phyloP scores from a whole-genome alignment of 2,113 vertebrate species.

The Telmatochromis sp. region DNA sequence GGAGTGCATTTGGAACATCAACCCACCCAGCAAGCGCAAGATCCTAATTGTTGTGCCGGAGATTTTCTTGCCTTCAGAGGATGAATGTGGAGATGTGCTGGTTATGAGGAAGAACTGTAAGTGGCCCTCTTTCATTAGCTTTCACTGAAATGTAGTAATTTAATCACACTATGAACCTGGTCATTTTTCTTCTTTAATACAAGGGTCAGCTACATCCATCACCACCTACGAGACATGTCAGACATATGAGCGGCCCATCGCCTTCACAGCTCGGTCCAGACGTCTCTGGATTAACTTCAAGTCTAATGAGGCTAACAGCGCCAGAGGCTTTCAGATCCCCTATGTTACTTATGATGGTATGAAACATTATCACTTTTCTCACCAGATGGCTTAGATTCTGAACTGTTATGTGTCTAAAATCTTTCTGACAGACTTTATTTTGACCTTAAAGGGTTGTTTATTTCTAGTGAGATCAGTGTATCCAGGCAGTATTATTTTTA shows the following conservation, averaged over 20 bases:
- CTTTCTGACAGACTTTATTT: neutral
- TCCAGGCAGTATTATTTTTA: neutral
- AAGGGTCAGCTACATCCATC: constrained; percentile 93
- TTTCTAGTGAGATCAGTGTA: neutral
- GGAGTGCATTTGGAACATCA: constrained; percentile 98
- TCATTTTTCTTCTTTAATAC: neutral
- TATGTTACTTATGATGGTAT: constrained; percentile 94
- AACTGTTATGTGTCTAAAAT: neutral
- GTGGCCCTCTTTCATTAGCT: neutral
- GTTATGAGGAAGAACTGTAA: constrained; percentile 99
- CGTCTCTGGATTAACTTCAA: constrained; percentile 98
- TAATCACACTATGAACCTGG: neutral
- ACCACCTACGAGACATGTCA: constrained; percentile 98
- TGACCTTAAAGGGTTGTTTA: neutral
- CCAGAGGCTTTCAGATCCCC: constrained; percentile 94
- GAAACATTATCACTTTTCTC: neutral
- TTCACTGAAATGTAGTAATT: neutral
- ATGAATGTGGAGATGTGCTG: constrained; percentile 94
- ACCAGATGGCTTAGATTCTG: neutral
- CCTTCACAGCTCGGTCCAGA: constrained; percentile 93
- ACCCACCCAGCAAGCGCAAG: constrained; percentile 94
- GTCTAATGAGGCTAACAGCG: constrained; percentile 93
- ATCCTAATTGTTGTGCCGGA: constrained; percentile 96
- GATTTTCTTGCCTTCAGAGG: constrained; percentile 96
- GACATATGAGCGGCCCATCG: constrained; percentile 94